Conservation (phyloP, 1,140 invertebrate genomes). For the Alviniconcha marisindica region DNA sequence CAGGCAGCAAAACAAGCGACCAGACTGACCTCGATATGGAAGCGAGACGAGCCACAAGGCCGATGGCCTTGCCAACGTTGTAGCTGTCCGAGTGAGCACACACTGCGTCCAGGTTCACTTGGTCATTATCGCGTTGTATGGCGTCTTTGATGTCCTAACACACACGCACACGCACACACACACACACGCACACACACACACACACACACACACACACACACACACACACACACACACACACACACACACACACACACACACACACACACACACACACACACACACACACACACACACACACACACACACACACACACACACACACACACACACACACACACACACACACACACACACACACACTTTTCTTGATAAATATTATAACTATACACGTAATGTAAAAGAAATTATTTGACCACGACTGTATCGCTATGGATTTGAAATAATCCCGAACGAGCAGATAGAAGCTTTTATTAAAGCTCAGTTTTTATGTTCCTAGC, state of each 20-base stretch:
- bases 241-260: constrained; percentile 5
- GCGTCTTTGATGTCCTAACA: constrained; percentile 59
- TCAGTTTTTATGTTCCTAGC: too few relatives aligned
- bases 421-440: too few relatives aligned
- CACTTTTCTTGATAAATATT: too few relatives aligned
- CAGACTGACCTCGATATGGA: constrained; percentile 56
- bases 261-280: constrained; percentile 5
- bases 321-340: not conserved
- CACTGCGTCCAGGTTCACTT: constrained; percentile 51
- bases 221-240: constrained; percentile 1
- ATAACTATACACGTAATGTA: too few relatives aligned
- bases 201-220: not conserved
- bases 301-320: not conserved
- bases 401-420: too few relatives aligned
- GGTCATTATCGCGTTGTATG: constrained; percentile 56
- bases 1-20: too few relatives aligned
- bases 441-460: too few relatives aligned
- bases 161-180: not conserved
- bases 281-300: constrained; percentile 3
- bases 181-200: constrained; percentile 1
- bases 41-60: constrained; percentile 60
- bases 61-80: constrained; percentile 65
- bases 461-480: too few relatives aligned
- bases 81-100: constrained; percentile 65
- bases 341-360: not conserved